phyloP scores from a whole-genome alignment of 92 coral and sea anemone genomes.

The Actinernus sp. region DNA sequence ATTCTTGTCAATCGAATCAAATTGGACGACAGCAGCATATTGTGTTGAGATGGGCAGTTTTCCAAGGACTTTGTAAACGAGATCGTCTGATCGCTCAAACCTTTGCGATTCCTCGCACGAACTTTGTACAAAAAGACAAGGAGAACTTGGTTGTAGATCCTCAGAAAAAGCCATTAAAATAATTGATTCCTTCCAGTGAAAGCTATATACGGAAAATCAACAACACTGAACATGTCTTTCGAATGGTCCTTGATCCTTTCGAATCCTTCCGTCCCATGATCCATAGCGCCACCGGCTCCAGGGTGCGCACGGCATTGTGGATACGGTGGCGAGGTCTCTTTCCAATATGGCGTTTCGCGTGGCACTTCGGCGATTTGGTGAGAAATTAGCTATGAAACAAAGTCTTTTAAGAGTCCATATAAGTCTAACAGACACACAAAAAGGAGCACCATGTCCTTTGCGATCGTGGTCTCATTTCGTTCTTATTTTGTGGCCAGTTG shows the following conservation, averaged over 20 bases:
- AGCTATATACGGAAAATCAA: too few relatives aligned
- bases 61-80: constrained; percentile 33
- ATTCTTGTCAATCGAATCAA: too few relatives aligned
- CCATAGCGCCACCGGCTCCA: constrained; percentile 9
- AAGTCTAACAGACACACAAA: too few relatives aligned
- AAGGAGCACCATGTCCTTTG: too few relatives aligned
- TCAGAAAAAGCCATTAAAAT: constrained; percentile 80
- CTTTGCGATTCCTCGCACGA: constrained; percentile 53
- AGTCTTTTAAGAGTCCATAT: too few relatives aligned
- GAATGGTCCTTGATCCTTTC: too few relatives aligned
- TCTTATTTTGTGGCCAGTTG: too few relatives aligned
- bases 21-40: not conserved
- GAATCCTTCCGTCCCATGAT: too few relatives aligned
- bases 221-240: too few relatives aligned
- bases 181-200: not conserved
- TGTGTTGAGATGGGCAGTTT: constrained; percentile 7
- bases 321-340: constrained; percentile 45
- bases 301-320: constrained; percentile 36
- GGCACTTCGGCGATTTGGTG: constrained; percentile 91
- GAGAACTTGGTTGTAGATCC: constrained; percentile 71
- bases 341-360: constrained; percentile 99
- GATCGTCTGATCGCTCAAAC: constrained; percentile 6
- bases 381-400: too few relatives aligned
- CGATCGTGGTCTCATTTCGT: too few relatives aligned
- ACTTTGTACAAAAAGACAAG: constrained; percentile 84